Conservation (phyloP, 2,888 invertebrate genomes). For the Keiferia lycopersicella region DNA sequence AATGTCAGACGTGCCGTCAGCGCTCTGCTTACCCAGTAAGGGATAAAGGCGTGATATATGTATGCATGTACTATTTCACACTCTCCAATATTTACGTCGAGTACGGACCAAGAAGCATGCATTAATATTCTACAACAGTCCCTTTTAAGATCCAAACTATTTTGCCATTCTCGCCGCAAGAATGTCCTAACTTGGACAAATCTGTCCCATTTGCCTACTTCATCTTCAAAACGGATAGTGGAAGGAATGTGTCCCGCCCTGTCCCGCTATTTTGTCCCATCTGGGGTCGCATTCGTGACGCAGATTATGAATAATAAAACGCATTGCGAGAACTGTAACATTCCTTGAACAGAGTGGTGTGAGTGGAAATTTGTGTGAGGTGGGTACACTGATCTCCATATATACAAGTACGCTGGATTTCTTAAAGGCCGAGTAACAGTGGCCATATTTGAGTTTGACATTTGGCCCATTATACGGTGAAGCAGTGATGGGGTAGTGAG, state of each 20-base stretch:
- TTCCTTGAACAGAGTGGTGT: constrained; percentile 25
- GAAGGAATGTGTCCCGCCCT: constrained; percentile 31
- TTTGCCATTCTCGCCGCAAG: constrained; percentile 11
- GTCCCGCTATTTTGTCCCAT: constrained; percentile 8
- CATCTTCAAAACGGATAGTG: constrained; percentile 35
- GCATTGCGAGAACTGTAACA: constrained; percentile 37
- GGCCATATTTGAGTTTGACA: too few relatives aligned
- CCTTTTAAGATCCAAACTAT: constrained; percentile 20
- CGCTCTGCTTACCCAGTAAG: too few relatives aligned
- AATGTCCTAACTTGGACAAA: constrained; percentile 27
- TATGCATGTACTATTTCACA: background rate
- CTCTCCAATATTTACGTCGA: background rate
- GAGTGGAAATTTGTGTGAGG: background rate
- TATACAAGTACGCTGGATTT: too few relatives aligned
- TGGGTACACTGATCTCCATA: too few relatives aligned
- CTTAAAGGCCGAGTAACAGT: too few relatives aligned
- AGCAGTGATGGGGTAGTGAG: too few relatives aligned
- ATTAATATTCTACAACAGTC: background rate
- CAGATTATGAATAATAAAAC: constrained; percentile 51
- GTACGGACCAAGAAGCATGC: background rate
- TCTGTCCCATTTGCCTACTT: constrained; percentile 34
- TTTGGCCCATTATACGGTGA: too few relatives aligned
- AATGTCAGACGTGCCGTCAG: too few relatives aligned
- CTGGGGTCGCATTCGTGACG: constrained; percentile 10
- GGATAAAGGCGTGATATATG: too few relatives aligned